phyloP scores from a whole-genome alignment of 37 sponge, comb jelly and placozoan species.

The Aphrocallistes beatrix region DNA sequence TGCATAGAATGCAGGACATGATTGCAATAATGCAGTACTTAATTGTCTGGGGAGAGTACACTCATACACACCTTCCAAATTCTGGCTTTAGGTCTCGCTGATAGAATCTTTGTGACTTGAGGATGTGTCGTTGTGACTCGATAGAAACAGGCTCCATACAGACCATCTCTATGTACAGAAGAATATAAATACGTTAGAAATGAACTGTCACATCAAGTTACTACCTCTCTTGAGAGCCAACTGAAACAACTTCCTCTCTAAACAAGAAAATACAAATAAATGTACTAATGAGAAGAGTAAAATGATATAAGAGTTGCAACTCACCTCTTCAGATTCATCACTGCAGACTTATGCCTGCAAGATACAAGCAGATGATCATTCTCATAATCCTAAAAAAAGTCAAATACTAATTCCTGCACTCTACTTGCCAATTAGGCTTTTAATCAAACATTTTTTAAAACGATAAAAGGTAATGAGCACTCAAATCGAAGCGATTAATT shows the following conservation, averaged over 20 bases:
- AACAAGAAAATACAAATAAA: neutral
- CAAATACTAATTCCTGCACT: no score
- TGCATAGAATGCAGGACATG: neutral
- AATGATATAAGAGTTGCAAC: neutral
- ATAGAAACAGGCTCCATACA: neutral
- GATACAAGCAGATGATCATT: slow-evolving; percentile 10
- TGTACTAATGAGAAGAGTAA: neutral
- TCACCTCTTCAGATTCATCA: slow-evolving; percentile 5
- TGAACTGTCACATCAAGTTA: neutral
- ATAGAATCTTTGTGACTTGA: neutral
- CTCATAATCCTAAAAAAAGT: neutral
- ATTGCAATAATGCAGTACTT: neutral
- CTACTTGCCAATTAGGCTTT: no score
- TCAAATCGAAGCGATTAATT: no score
- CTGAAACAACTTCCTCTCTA: neutral
- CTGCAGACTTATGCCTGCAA: slow-evolving; percentile 14
- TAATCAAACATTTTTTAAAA: no score
- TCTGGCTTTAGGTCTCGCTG: neutral
- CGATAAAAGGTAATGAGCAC: no score
- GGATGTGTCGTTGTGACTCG: neutral
- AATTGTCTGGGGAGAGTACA: no score
- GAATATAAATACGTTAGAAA: neutral
- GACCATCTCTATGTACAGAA: neutral
- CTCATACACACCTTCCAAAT: neutral
- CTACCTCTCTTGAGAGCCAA: slow-evolving; percentile 15